These are phyloP conservation scores for Aurelia coerulea DNA, from an alignment of 30 jellyfish, hydroid and myxozoan genomes.

Conservation along the genomic window DNA sequence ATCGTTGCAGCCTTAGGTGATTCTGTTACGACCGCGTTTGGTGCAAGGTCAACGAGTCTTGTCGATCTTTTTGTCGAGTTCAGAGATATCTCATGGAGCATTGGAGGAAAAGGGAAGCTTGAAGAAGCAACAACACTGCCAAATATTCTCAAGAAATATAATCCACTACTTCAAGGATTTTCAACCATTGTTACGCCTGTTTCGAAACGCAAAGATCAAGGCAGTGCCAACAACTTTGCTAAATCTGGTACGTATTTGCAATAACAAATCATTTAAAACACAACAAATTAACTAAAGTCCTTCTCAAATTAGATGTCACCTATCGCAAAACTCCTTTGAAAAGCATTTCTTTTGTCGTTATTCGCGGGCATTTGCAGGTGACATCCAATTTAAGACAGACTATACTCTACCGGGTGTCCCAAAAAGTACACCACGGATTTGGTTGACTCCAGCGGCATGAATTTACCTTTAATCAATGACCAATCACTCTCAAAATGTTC, in stretches of 20 bases:
- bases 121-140: slow-evolving; percentile 74
- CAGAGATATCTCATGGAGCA: slow-evolving; percentile 85
- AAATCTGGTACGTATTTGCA: slow-evolving; percentile 46
- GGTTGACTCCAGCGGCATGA: too few species aligned
- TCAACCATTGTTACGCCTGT: slow-evolving; percentile 63
- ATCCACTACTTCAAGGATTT: slow-evolving; percentile 68
- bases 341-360: too few species aligned
- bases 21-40: slow-evolving; percentile 87
- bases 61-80: slow-evolving; percentile 69
- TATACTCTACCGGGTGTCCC: too few species aligned
- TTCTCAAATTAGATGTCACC: too few species aligned
- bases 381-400: too few species aligned
- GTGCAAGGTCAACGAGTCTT: slow-evolving; percentile 74
- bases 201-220: slow-evolving; percentile 27
- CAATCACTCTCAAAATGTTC: too few species aligned
- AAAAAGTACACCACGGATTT: too few species aligned
- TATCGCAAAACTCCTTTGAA: too few species aligned
- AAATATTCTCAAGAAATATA: slow-evolving; percentile 79
- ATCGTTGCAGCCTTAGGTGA: slow-evolving; percentile 89
- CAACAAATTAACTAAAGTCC: not conserved
- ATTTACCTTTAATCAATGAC: too few species aligned
- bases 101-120: slow-evolving; percentile 82
- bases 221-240: slow-evolving; percentile 51
- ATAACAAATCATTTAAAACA: not conserved
- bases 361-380: too few species aligned